These are phyloP conservation scores for Actenoides hombroni DNA, from an alignment of 2,113 vertebrate genomes.

Conservation along the genomic window DNA sequence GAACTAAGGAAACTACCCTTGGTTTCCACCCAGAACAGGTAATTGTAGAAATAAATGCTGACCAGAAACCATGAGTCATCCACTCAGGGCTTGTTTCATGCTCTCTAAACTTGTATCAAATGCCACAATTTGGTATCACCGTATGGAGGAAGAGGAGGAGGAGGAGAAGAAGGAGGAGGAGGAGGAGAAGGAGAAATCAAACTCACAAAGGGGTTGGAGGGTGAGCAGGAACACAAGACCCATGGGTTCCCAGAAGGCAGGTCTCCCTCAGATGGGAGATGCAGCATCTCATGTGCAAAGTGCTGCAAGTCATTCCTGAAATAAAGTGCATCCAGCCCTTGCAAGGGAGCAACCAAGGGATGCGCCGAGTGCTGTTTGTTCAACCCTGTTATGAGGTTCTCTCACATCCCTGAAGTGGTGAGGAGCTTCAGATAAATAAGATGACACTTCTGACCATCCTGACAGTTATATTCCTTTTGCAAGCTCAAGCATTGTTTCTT, in stretches of 20 bases:
- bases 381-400: background rate
- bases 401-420: background rate
- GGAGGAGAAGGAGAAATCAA: background rate
- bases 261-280: background rate
- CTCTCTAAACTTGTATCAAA: background rate
- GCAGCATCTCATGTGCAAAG: background rate
- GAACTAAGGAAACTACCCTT: background rate
- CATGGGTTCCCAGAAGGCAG: background rate
- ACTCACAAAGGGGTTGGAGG: background rate
- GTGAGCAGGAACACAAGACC: background rate
- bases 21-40: background rate
- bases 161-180: background rate
- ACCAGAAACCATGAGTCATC: background rate
- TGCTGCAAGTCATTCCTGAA: background rate
- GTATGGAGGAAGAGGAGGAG: background rate
- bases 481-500: background rate
- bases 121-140: fast-evolving
- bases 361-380: background rate
- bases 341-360: background rate
- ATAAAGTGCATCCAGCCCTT: background rate
- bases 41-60: background rate
- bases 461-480: background rate
- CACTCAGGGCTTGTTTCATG: background rate
- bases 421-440: background rate
- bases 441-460: background rate